Base-by-base conservation (phyloP, 2,888 invertebrate species). In the Meloe dianella region DNA sequence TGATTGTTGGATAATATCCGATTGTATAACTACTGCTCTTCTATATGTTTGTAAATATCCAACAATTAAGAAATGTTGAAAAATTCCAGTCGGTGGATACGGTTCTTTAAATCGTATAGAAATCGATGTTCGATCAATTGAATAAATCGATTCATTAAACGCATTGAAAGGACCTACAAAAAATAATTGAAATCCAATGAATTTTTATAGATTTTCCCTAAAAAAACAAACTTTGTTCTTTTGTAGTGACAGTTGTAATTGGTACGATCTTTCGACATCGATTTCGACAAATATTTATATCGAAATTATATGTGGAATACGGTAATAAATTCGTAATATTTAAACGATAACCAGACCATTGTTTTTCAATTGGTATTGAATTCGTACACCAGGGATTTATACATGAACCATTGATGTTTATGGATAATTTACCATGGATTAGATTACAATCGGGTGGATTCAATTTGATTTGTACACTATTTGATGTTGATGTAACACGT, bases 11-110 rank as follows among this genome's bases (percentile, higher is more conserved):
- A 54, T 24, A 24, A 24, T 24, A 1, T 54, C 54, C 0, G 54
- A 14, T 24, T 54, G 17, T 20, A 7, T 8, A 7, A 9, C 10
- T 47, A 22, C 4, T 9, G 10, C 20, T 47, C 47, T 20, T 20
- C 47, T 20, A 10, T 20, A 47, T 2, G 17, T 7, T 20, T 9
- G 9, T 1, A 3, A 20, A 20, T 5, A 24, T 12, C 4, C 54
- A 14, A 24, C 24, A 51, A 77, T 67, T 29, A 58, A 32, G 64
- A 78, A 79, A 14, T 64, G 0, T 17, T 67, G 54, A 22, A 78
- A 62, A 56, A 66, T 68, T 32, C 79, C 80, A 64, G 75, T 75
- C 14, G 79, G 79, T 2, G 79, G 79, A 73, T 74, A 71, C 5
- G 79, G 79, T 56, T 75, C 71, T 60, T 60, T 59, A 74, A 78